phyloP scores from a whole-genome alignment of 2,888 invertebrate genomes.

The Amblyjoppa fuscipennis region DNA sequence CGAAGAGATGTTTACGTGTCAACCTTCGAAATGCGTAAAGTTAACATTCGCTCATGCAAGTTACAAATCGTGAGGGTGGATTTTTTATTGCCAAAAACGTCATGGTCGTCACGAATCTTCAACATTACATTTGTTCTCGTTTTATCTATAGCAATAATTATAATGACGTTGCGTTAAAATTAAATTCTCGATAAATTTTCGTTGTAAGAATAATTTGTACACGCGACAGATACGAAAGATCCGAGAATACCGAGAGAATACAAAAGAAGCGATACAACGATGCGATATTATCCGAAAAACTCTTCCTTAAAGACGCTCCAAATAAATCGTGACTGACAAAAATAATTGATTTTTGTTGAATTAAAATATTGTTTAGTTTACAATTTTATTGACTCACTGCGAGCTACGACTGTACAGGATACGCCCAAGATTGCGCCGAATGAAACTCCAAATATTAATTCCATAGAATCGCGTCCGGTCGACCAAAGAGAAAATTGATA shows the following conservation, averaged over 20 bases:
- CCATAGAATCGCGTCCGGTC: not conserved
- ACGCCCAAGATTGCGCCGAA: slow-evolving; percentile 11
- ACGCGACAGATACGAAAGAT: not conserved
- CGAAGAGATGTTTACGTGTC: no score
- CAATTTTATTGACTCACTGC: not conserved
- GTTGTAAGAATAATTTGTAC: not conserved
- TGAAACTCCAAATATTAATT: slow-evolving; percentile 5
- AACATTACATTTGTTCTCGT: not conserved
- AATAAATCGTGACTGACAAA: not conserved
- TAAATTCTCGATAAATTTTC: not conserved
- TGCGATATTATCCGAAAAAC: not conserved
- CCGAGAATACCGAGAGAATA: not conserved
- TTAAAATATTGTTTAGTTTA: not conserved
- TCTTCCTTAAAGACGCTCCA: not conserved
- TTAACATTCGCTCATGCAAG: no score
- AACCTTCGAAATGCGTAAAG: no score
- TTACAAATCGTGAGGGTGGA: no score
- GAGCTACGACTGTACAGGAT: not conserved
- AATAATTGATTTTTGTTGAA: not conserved
- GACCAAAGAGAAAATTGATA: not conserved
- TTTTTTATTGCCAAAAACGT: not conserved
- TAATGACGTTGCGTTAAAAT: not conserved
- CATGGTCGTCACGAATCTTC: not conserved
- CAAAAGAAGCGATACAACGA: not conserved
- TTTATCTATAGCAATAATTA: not conserved